Evolutionary conservation across 2,888 invertebrate genomes (phyloP), one percentile per base, ranked within the genome.

Genomic region (Leptarthrus brevirostris): DNA sequence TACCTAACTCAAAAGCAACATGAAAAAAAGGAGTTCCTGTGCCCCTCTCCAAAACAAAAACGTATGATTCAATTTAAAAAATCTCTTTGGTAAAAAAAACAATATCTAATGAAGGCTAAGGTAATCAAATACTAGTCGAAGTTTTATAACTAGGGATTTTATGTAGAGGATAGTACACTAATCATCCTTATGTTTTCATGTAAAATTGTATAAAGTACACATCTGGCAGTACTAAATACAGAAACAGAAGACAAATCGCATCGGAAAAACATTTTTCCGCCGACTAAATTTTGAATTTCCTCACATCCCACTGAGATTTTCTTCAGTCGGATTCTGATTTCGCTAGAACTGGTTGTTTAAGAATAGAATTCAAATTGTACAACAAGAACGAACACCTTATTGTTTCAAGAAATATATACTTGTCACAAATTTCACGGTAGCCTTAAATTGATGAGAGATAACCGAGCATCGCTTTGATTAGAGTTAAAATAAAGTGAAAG

Each of bases 271-370:
- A 49, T 20, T 49, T 49, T 49, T 49, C 49, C 16, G 20, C 49
- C 16, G 20, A 49, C 18, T 49, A 6, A 49, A 49, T 8, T 49
- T 49, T 49, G 12, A 49, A 49, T 49, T 49, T 49, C 49, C 49
- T 49, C 49, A n/a, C 49, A n/a, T n/a, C n/a, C n/a, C n/a, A 20
- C 16, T 20, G 18, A 49, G 49, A 16, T 49, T 49, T 49, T 49
- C 49, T 18, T 49, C 49, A 49, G 49, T 49, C 49, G 49, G 18
- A 20, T 49, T 49, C 49, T 49, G 49, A 49, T 49, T 49, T 49
- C 49, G 8, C 16, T 49, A 20, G 18, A 18, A 20, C 49, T 5
- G 5, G 20, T 20, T 49, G 18, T 5, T 49, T 49, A 49, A 49
- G 49, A 49, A 49, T 49, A 49, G 49, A 49, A 49, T 40, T 20